phyloP scores from a whole-genome alignment of 2,888 invertebrate species.

The Pristionchus japonicus region DNA sequence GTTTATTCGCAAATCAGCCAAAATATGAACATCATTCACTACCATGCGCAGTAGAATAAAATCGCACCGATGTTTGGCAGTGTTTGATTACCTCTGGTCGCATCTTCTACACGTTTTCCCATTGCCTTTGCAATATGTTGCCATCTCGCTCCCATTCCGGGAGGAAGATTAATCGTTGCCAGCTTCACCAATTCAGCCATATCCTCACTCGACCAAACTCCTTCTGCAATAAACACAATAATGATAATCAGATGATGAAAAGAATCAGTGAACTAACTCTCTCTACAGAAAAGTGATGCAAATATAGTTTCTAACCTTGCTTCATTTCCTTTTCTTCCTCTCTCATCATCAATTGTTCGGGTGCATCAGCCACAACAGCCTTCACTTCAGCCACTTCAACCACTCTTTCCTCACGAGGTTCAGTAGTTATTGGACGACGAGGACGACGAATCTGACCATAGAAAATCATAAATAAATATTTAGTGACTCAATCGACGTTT shows the following conservation, averaged over 20 bases:
- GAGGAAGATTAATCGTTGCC: slow-evolving; percentile 86
- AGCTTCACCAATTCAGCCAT: slow-evolving; percentile 60
- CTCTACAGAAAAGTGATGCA: too few species aligned
- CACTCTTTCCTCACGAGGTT: slow-evolving; percentile 41
- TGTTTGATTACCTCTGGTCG: slow-evolving; percentile 42
- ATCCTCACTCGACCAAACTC: slow-evolving; percentile 84
- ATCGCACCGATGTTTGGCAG: slow-evolving; percentile 4
- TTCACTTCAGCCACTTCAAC: slow-evolving; percentile 35
- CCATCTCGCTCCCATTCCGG: slow-evolving; percentile 80
- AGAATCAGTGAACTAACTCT: too few species aligned
- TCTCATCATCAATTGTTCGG: slow-evolving; percentile 15
- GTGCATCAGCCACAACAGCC: slow-evolving; percentile 36
- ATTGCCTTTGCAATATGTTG: slow-evolving; percentile 36
- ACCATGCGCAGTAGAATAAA: not conserved
- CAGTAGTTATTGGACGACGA: not conserved
- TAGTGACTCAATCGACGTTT: too few species aligned
- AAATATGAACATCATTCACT: too few species aligned
- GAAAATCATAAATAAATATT: too few species aligned
- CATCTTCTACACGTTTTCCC: slow-evolving; percentile 47
- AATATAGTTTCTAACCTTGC: too few species aligned
- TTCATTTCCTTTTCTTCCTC: slow-evolving; percentile 29
- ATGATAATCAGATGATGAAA: too few species aligned
- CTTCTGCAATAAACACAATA: slow-evolving; percentile 53
- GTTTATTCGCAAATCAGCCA: slow-evolving; percentile 27
- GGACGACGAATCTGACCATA: slow-evolving; percentile 32